Conservation (phyloP, 1,140 invertebrate genomes). For the Scylla paramamosain region DNA sequence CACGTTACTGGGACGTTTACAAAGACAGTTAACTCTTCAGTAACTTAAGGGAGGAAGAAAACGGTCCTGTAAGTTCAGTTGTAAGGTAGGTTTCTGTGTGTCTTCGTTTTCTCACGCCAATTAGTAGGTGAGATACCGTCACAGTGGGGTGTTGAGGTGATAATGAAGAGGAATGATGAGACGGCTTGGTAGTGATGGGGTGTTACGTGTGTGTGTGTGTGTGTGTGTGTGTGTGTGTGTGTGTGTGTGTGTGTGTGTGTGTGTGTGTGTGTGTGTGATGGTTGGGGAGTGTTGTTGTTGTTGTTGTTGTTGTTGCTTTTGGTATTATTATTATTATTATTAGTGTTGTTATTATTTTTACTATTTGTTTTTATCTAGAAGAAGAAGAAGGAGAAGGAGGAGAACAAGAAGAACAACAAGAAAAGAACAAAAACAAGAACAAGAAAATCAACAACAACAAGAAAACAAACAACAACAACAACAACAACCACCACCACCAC, state of each 20-base stretch:
- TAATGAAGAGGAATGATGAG: too few relatives aligned
- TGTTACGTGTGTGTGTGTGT: not conserved
- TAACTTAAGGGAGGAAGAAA: not conserved
- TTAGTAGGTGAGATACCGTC: not conserved
- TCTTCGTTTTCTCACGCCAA: not conserved
- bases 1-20: not conserved
- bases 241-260: slow-evolving; percentile 25
- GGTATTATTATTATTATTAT: too few relatives aligned
- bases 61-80: not conserved
- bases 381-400: too few relatives aligned
- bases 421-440: too few relatives aligned
- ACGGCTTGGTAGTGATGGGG: too few relatives aligned
- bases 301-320: not conserved
- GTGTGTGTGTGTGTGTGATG: slow-evolving; percentile 7
- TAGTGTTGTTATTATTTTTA: too few relatives aligned
- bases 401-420: too few relatives aligned
- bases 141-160: too few relatives aligned
- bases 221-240: not conserved
- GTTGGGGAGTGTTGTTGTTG: not conserved
- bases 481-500: too few relatives aligned
- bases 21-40: not conserved
- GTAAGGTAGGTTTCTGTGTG: not conserved
- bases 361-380: too few relatives aligned
- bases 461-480: too few relatives aligned
- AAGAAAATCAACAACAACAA: too few relatives aligned